phyloP scores from a whole-genome alignment of 2,888 invertebrate genomes.

The Nomada ferruginata region DNA sequence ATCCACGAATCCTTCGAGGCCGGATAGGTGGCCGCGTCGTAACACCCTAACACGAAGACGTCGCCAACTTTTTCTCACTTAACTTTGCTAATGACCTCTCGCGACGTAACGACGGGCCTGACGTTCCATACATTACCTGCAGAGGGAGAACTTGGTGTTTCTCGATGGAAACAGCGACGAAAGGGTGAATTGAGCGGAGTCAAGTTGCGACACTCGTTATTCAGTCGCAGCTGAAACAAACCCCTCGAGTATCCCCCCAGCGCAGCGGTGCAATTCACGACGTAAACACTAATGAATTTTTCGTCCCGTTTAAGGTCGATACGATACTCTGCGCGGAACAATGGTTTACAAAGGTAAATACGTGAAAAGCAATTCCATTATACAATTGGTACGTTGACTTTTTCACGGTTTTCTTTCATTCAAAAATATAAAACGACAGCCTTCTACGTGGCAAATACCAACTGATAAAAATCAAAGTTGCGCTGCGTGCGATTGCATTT shows the following conservation, averaged over 20 bases:
- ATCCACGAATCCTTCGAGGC: constrained; percentile 34
- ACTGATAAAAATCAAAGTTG: no score
- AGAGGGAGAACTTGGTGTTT: constrained; percentile 26
- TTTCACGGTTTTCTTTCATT: not conserved
- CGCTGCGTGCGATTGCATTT: not conserved
- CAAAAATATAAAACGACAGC: no score
- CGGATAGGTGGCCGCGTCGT: constrained; percentile 20
- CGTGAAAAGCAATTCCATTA: not conserved
- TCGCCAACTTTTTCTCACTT: constrained; percentile 64
- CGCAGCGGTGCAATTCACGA: constrained; percentile 20
- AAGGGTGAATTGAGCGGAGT: constrained; percentile 60
- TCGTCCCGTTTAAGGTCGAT: constrained; percentile 35
- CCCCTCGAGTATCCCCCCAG: constrained; percentile 33
- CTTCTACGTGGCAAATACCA: no score
- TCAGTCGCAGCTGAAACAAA: constrained; percentile 60
- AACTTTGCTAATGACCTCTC: constrained; percentile 73
- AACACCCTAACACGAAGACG: constrained; percentile 31
- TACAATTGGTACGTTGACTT: constrained; percentile 22
- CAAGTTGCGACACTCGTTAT: constrained; percentile 62
- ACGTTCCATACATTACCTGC: constrained; percentile 73
- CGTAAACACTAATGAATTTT: constrained; percentile 46
- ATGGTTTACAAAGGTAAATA: not conserved
- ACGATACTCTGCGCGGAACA: not conserved
- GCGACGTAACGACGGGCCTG: constrained; percentile 73
- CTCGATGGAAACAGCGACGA: constrained; percentile 53